Evolutionary conservation across 2,888 invertebrate species (phyloP).

Genomic region (Anoncus sp.): DNA sequence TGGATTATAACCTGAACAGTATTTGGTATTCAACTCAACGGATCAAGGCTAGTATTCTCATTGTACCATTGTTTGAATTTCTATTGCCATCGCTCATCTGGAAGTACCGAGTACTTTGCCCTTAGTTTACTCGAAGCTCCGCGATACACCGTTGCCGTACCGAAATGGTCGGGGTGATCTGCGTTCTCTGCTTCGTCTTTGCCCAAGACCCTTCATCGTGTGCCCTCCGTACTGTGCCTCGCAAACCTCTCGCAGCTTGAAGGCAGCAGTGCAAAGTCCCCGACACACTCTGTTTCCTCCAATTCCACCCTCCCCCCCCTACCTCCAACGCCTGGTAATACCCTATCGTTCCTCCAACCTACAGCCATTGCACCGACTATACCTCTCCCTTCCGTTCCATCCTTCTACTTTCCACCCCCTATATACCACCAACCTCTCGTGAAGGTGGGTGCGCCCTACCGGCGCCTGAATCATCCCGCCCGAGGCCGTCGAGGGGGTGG

Average conservation of each 20-base stretch:
- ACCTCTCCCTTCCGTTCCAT: constrained; percentile 61
- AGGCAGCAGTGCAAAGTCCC: constrained; percentile 70
- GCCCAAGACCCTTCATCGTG: constrained; percentile 61
- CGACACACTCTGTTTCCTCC: constrained; percentile 80
- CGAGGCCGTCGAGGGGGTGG: constrained; percentile 77
- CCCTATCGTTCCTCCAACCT: constrained; percentile 61
- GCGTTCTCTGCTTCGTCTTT: constrained; percentile 58
- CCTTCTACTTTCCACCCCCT: constrained; percentile 61
- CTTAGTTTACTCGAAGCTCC: constrained; percentile 49
- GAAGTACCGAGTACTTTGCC: constrained; percentile 52
- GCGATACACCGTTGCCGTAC: constrained; percentile 36
- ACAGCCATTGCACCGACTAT: constrained; percentile 63
- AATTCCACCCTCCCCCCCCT: constrained; percentile 23
- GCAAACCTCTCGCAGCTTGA: constrained; percentile 61
- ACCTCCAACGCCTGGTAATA: constrained; percentile 53
- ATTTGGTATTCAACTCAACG: background rate
- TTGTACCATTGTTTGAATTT: constrained; percentile 14
- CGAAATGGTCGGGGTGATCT: constrained; percentile 38
- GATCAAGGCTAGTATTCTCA: background rate
- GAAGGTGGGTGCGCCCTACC: constrained; percentile 83
- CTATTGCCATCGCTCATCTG: constrained; percentile 41
- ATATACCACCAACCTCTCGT: constrained; percentile 68
- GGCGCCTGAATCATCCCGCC: constrained; percentile 83
- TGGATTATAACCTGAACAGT: background rate
- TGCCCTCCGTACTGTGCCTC: constrained; percentile 47